A percentile compares a stretch with the other conserved stretches of the same genome.
phyloP scores from a whole-genome alignment of 2,797 vertebrate species.

The Lophotriccus pileatus region DNA sequence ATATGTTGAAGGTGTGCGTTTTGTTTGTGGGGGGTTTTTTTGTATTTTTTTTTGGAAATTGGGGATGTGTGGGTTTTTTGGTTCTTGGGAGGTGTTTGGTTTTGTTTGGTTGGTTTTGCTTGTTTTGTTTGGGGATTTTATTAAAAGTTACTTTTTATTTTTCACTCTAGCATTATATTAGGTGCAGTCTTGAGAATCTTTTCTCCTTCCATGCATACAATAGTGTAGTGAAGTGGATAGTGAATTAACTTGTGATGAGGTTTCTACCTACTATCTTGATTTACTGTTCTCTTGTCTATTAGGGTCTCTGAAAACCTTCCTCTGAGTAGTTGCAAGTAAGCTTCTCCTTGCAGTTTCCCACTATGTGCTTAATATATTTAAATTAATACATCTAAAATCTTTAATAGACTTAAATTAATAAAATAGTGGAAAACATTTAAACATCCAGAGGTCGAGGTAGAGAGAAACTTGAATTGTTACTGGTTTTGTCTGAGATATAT shows the following conservation, averaged over 20 bases:
- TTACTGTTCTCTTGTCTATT: neutral
- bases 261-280: neutral
- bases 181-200: neutral
- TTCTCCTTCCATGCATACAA: neutral
- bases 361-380: neutral
- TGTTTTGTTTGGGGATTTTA: neutral
- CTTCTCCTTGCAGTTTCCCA: neutral
- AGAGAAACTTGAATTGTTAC: neutral
- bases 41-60: rapidly evolving
- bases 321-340: neutral
- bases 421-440: neutral
- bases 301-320: neutral
- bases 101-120: neutral
- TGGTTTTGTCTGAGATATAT: neutral
- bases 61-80: neutral
- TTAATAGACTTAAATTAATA: neutral
- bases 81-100: neutral
- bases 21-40: neutral
- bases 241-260: neutral
- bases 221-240: neutral
- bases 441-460: rapidly evolving
- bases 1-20: neutral
- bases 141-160: neutral
- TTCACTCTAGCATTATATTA: neutral
- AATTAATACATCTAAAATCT: neutral